phyloP scores from a whole-genome alignment of 2,113 vertebrate species.

The Rhombomys opimus region DNA sequence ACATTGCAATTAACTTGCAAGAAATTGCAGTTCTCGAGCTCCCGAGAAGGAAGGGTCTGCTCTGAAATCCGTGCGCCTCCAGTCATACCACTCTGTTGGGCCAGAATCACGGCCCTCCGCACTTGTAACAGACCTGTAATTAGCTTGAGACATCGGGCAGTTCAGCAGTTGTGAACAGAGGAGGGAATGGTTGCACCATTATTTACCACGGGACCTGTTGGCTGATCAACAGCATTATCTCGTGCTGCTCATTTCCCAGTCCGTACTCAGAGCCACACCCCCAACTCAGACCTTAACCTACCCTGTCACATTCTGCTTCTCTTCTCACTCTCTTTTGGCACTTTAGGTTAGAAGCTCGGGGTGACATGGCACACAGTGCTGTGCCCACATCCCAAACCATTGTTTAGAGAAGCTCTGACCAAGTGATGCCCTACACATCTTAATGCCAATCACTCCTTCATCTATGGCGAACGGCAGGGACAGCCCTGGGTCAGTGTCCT shows the following conservation, averaged over 20 bases:
- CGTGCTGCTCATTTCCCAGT: background rate
- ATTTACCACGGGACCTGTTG: background rate
- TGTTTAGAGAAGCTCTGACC: background rate
- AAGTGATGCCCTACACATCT: background rate
- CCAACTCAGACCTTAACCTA: background rate
- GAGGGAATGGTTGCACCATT: background rate
- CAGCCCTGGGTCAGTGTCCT: background rate
- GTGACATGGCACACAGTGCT: background rate
- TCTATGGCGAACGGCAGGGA: background rate
- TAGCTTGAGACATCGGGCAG: conserved; percentile 61
- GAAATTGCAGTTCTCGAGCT: conserved; percentile 50
- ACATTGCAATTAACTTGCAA: conserved; percentile 44
- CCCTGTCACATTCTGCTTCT: background rate
- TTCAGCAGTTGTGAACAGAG: conserved; percentile 38
- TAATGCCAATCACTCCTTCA: background rate
- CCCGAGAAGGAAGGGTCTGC: conserved; percentile 55
- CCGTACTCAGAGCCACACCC: background rate
- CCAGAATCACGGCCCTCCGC: background rate
- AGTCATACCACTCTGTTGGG: background rate
- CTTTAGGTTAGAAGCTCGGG: background rate
- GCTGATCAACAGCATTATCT: background rate
- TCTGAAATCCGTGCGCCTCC: background rate
- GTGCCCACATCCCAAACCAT: background rate
- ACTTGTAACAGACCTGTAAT: conserved; percentile 45
- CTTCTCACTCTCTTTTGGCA: background rate